These are phyloP conservation scores for Asteroscopus sphinx DNA, from an alignment of 2,888 invertebrate species.

Conservation along the genomic window DNA sequence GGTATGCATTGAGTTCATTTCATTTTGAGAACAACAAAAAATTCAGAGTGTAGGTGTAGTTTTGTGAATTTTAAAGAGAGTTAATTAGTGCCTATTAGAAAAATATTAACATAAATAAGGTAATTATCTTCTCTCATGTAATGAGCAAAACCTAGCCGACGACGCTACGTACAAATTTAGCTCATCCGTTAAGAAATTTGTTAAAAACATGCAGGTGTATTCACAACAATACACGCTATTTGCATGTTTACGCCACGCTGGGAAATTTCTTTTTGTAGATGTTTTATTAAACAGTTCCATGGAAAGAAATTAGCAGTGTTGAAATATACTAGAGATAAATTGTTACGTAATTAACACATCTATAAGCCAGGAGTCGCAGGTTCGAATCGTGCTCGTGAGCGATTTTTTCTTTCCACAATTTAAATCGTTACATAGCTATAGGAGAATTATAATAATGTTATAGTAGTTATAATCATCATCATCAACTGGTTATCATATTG, in stretches of 20 bases:
- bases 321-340: slow-evolving; percentile 21
- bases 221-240: slow-evolving; percentile 50
- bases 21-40: too few species aligned
- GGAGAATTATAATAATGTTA: too few species aligned
- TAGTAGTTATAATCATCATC: too few species aligned
- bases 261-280: slow-evolving; percentile 58
- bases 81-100: not conserved
- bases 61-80: too few species aligned
- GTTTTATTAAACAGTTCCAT: slow-evolving; percentile 50
- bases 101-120: slow-evolving; percentile 1
- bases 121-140: slow-evolving; percentile 15
- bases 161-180: slow-evolving; percentile 41
- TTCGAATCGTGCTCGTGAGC: too few species aligned
- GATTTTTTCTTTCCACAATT: too few species aligned
- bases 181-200: slow-evolving; percentile 27
- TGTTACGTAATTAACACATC: slow-evolving; percentile 34
- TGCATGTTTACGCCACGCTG: slow-evolving; percentile 51
- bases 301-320: slow-evolving; percentile 41
- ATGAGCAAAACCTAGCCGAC: slow-evolving; percentile 18
- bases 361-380: too few species aligned
- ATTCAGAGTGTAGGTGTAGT: too few species aligned
- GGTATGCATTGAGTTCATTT: too few species aligned
- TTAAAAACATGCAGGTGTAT: slow-evolving; percentile 39
- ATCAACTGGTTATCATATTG: too few species aligned
- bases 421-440: too few species aligned